phyloP scores from a whole-genome alignment of 37 sponge, comb jelly and placozoan genomes.

The Spongilla lacustris region DNA sequence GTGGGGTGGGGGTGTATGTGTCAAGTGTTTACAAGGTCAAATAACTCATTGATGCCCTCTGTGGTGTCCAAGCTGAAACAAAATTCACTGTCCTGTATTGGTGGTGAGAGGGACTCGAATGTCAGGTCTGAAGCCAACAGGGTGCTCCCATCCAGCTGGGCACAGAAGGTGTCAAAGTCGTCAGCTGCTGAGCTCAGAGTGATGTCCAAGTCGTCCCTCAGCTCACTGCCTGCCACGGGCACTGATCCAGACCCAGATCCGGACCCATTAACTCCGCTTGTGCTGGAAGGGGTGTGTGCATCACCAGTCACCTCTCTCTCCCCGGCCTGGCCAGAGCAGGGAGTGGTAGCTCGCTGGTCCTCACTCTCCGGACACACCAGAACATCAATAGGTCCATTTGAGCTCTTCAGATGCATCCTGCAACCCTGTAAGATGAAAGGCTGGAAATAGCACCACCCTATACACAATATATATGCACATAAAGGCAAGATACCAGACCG shows the following conservation, averaged over 20 bases:
- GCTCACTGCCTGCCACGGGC: neutral
- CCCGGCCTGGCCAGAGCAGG: neutral
- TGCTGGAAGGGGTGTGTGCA: neutral
- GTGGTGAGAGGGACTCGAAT: constrained; percentile 56
- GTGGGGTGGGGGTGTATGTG: constrained; percentile 16
- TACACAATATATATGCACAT: too few relatives aligned
- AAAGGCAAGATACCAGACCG: too few relatives aligned
- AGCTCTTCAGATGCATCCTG: constrained; percentile 74
- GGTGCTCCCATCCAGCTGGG: neutral
- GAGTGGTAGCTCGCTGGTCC: neutral
- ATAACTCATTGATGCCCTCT: constrained; percentile 79
- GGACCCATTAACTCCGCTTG: neutral
- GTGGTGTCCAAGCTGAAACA: constrained; percentile 36
- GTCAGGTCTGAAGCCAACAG: constrained; percentile 16
- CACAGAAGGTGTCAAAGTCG: neutral
- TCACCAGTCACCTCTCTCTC: neutral
- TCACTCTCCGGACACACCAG: constrained; percentile 75
- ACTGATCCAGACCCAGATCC: neutral
- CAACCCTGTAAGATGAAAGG: constrained; percentile 49
- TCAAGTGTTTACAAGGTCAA: constrained; percentile 48
- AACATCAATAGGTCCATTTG: constrained; percentile 80
- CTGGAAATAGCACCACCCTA: neutral
- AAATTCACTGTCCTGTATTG: constrained; percentile 52
- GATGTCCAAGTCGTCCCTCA: constrained; percentile 46
- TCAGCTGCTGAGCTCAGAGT: constrained; percentile 71